Evolutionary conservation across 2,113 vertebrate genomes (phyloP).

Genomic region (Atractosteus spatula): DNA sequence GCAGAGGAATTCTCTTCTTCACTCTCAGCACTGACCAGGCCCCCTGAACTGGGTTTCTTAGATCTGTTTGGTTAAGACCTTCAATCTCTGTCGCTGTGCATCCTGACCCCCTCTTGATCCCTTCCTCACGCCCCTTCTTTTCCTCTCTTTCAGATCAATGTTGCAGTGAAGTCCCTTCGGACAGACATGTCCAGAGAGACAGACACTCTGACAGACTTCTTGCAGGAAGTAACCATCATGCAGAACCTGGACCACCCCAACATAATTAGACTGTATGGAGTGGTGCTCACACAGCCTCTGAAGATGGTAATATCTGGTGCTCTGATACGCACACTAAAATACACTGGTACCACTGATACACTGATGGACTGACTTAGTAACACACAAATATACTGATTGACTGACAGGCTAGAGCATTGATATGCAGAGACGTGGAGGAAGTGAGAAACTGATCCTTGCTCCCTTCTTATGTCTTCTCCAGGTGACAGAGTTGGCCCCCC

Average conservation of each 20-base stretch:
- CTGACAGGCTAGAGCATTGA: no score
- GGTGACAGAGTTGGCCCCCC: slow-evolving; percentile 79
- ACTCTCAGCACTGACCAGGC: background rate
- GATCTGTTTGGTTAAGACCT: background rate
- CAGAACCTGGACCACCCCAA: slow-evolving; percentile 81
- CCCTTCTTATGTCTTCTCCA: slow-evolving; percentile 30
- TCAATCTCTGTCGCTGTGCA: background rate
- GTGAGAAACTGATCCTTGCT: background rate
- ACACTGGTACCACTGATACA: no score
- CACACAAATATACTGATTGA: no score
- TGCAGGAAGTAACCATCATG: slow-evolving; percentile 82
- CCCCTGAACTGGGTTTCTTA: background rate
- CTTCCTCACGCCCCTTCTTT: background rate
- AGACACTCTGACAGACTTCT: slow-evolving; percentile 73
- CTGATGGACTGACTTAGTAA: no score
- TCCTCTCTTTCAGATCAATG: slow-evolving; percentile 57
- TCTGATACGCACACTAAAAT: no score
- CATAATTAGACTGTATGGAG: slow-evolving; percentile 79
- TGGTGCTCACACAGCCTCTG: slow-evolving; percentile 79
- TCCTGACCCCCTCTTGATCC: background rate
- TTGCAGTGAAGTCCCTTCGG: slow-evolving; percentile 80
- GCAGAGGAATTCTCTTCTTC: background rate
- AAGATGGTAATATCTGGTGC: slow-evolving; percentile 72
- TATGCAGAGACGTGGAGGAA: no score
- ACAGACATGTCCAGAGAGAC: slow-evolving; percentile 55